A percentile compares a stretch with the other conserved stretches of the same genome.
These are phyloP conservation scores for Archivesica marissinica DNA, from an alignment of 1,140 invertebrate genomes.

Conservation along the genomic window DNA sequence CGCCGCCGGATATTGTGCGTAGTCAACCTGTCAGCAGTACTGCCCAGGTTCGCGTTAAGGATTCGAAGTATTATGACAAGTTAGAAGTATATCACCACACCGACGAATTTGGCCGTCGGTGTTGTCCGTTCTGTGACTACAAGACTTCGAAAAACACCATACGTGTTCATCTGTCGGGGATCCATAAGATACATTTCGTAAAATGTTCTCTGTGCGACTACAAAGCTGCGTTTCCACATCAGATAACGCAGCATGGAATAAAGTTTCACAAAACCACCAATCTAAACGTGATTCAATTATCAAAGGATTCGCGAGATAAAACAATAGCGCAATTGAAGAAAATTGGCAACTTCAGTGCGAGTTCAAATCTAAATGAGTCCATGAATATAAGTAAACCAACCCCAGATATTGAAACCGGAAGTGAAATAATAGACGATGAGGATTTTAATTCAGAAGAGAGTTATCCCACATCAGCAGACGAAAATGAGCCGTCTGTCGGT, in stretches of 20 bases:
- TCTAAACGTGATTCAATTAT: conserved; percentile 57
- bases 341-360: not conserved
- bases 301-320: conserved; percentile 44
- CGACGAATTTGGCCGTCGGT: conserved; percentile 45
- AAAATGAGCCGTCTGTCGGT: not conserved
- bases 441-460: conserved; percentile 51
- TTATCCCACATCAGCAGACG: conserved; percentile 27
- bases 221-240: conserved; percentile 61
- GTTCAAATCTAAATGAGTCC: not conserved
- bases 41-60: conserved; percentile 42
- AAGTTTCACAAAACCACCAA: conserved; percentile 57
- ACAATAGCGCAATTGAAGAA: conserved; percentile 43
- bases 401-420: not conserved
- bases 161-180: conserved; percentile 59
- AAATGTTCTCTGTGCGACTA: conserved; percentile 60
- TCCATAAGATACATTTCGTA: conserved; percentile 59
- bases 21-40: not conserved
- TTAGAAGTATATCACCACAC: conserved; percentile 57
- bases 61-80: conserved; percentile 56
- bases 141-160: conserved; percentile 60
- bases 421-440: conserved; percentile 42
- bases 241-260: conserved; percentile 55
- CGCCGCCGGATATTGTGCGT: conserved; percentile 9
- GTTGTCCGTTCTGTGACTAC: conserved; percentile 59
- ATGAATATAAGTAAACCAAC: not conserved